Base-by-base conservation (phyloP, 2,888 invertebrate species). In the Lypha dubia region DNA sequence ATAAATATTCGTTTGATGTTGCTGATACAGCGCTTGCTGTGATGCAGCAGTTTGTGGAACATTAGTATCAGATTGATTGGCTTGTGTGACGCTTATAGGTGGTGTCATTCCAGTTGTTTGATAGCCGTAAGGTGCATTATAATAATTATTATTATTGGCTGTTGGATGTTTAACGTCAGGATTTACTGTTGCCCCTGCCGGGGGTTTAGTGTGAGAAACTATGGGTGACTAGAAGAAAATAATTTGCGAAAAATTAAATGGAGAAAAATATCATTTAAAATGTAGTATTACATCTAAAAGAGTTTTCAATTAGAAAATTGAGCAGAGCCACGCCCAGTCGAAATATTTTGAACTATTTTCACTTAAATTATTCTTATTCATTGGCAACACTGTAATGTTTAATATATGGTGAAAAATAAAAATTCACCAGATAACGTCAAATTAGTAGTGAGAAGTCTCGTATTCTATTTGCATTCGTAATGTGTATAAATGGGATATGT, bases 41-140 rank as follows among this genome's bases (percentile, higher is more conserved):
- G 87, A 85, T 5, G 79, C 24, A 58, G 38, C 65, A 9, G 75
- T 53, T 24, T 41, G 32, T 38, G 46, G 6, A 41, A 28, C 46
- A 35, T 20, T 53, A 49, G 41, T 17, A 49, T n/a, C 60, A 20
- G 51, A 13, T 53, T 68, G 80, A 51, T 71, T 63, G 41, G 67
- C 32, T 86, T 84, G 41, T 73, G 44, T 44, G n/a, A 71, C 56
- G 2, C 74, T 53, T n/a, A 65, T 35, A 28, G 74, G 63, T 20
- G 71, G 28, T 15, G 70, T 73, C 6, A 70, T 60, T 6, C 86
- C 88, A 60, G 85, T 87, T 9, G 89, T 89, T 53, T 91, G 91
- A 87, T 91, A 91, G 3, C 91, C 91, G 87, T 92, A 92, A 0
- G 91, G 92, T 7, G 89, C 86, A 9, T 89, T 89, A 67, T 91